Base-by-base conservation (phyloP, 2,113 vertebrate genomes). In the Cygnus buccinator region DNA sequence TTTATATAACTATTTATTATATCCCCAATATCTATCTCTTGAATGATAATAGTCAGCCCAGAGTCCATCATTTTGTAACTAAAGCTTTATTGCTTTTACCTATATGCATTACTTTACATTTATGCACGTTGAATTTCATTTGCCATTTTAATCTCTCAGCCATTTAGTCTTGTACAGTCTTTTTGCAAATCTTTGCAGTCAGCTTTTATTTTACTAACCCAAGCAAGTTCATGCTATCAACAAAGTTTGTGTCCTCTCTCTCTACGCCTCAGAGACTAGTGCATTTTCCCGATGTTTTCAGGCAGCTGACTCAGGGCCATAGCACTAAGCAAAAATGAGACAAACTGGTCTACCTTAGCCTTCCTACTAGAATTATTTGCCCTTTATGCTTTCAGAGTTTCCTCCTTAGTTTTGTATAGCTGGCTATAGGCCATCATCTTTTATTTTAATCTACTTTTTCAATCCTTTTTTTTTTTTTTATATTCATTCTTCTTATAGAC, bases 1-100 rank as follows among this genome's bases (percentile, higher is more conserved):
- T 95, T 72, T 81, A 61, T 59, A 87, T 29, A 89, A 43, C 46
- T 78, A 72, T 20, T 33, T 73, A 74, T 86, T 59, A 65, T 39
- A 87, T 77, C n/a, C 18, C n/a, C 1, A 61, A 16, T 76, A 31
- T 44, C 50, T 77, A 57, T 50, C 65, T 59, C 57, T 46, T 20
- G 46, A 84, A 87, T 31, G 9, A 39, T 87, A 84, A 75, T 75
- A 89, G 33, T 54, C 43, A 54, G 62, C 73, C 23, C 22, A 39
- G 77, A 94, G 73, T 58, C 61, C 61, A 72, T 68, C 5, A 78
- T 94, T 92, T 89, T 94, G 18, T 89, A 87, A 65, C 61, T 94
- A 82, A 89, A 82, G 7, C 33, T 94, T 92, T 93, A 95, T 94
- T 95, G 54, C 77, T 82, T 84, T 84, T 95, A 90, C 77, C 77